Conservation (phyloP, 2,113 vertebrate genomes). For the Psammodynastes pulverulentus region DNA sequence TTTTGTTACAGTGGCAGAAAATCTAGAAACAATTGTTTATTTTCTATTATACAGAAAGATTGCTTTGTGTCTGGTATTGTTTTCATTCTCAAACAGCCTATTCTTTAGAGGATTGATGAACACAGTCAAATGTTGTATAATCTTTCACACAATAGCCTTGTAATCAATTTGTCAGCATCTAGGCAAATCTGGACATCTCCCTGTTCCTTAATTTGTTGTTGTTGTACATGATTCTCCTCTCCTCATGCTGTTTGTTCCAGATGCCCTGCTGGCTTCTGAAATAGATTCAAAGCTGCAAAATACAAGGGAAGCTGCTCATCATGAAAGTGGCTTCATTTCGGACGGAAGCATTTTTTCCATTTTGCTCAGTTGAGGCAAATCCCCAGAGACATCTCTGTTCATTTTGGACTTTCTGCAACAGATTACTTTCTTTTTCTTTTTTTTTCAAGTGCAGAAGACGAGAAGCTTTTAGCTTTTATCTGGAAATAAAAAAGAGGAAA, state of each 20-base stretch:
- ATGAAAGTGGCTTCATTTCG: slow-evolving; percentile 1
- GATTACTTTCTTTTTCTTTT: neutral
- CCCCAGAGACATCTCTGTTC: neutral
- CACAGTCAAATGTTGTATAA: neutral
- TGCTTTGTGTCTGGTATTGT: neutral
- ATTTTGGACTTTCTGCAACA: neutral
- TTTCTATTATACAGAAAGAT: neutral
- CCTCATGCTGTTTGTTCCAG: neutral
- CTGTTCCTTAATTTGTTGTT: neutral
- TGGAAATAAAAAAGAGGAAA: neutral
- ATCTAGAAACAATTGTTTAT: neutral
- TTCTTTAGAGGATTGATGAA: neutral
- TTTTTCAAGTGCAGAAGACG: neutral
- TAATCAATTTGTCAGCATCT: neutral
- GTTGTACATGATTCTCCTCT: neutral
- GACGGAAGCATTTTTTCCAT: slow-evolving; percentile 13
- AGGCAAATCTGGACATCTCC: neutral
- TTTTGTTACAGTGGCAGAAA: neutral
- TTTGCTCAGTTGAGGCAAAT: slow-evolving; percentile 15
- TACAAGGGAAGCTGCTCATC: neutral
- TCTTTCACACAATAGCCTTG: neutral
- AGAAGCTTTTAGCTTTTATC: neutral
- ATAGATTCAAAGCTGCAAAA: slow-evolving; percentile 5
- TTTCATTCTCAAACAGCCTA: neutral
- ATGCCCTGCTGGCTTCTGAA: slow-evolving; percentile 2